Base-by-base conservation (phyloP, 1,140 invertebrate species). In the Drosophila micromelanica region DNA sequence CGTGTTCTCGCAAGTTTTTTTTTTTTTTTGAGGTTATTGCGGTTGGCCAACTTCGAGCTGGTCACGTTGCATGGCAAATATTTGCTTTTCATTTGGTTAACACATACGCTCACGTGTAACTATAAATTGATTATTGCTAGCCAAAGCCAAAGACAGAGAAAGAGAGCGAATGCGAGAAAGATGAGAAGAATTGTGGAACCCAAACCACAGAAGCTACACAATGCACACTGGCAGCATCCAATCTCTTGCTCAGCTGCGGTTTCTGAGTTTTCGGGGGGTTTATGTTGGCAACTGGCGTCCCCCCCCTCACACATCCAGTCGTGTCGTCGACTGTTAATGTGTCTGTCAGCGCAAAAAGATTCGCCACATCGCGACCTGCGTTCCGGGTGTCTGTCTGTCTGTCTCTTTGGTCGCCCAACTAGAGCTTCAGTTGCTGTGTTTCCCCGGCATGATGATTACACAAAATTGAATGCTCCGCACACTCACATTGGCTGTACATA, bases 21-120 rank as follows among this genome's bases (percentile, higher is more conserved):
- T n/a, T n/a, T n/a, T n/a, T n/a, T n/a, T n/a, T n/a, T n/a, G n/a
- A n/a, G n/a, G 78, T 49, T 73, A 68, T 60, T 61, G 60, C 77
- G 56, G 68, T 59, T 23, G 32, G n/a, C 40, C 37, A 57, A 57
- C 48, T 46, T 32, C n/a, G n/a, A 57, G 56, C 45, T 42, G 63
- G 62, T 81, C 74, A 62, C 70, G 74, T 80, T 75, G 67, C 74
- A 80, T 45, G 78, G 51, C 77, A 86, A 87, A 86, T 86, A 86
- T 86, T 86, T 86, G 84, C 76, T 80, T 86, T 87, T 86, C 80
- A 86, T 86, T 87, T 82, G 71, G 65, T 74, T 71, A 73, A 68
- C 70, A 68, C 49, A 62, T 43, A 20, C 73, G 12, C 20, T 20
- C 38, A 68, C 40, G 61, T 73, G 69, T 65, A 65, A 74, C 82